Base-by-base conservation (phyloP, 53 echinoderm and acorn worm genomes). In the Luidia sarsii region DNA sequence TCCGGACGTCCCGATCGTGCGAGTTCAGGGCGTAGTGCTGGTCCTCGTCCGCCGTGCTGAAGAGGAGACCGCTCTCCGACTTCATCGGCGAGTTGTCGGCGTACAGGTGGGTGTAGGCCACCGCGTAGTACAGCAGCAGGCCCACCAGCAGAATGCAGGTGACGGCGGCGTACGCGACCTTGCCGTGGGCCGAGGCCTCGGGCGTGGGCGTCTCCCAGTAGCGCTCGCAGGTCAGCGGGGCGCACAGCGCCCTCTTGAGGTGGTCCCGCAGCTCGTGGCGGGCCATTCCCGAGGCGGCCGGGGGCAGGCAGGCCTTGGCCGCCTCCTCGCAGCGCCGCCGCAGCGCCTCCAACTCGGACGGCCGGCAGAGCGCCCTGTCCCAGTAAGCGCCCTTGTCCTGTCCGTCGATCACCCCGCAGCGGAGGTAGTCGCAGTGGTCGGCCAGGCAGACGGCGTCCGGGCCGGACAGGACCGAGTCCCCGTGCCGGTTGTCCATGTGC, bases 341-440 rank as follows among this genome's bases (percentile, higher is more conserved):
- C 7, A 95, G 84, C 3, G 43, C 65, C 41, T 68, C 77, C 46
- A 95, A 57, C 13, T 80, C 87, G 27, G 88, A 59, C 46, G 90
- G 84, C 28, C 88, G 92, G 43, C 95, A 95, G 22, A 84, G 83
- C 19, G 92, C 87, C 74, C 87, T 75, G 32, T 92, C 95, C 90
- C 90, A 89, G 65, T 92, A 95, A 14, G 68, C 68, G 20, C 86
- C 67, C 21, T 69, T 89, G 64, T 82, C 86, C 19, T 48, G 79
- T 19, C 83, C 91, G 25, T 87, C 65, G 43, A 95, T 48, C 13
- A 95, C 84, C 43, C 92, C 95, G 80, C 95, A 95, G 1, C 95
- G 89, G 33, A 95, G 65, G 64, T 87, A 90, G 64, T 95, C 92
- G 70, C 95, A 95, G 70, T 90, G 89, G 75, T 95, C 90, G 10